Base-by-base conservation (phyloP, 2,797 vertebrate genomes). In the Melanotaenia trifasciata region DNA sequence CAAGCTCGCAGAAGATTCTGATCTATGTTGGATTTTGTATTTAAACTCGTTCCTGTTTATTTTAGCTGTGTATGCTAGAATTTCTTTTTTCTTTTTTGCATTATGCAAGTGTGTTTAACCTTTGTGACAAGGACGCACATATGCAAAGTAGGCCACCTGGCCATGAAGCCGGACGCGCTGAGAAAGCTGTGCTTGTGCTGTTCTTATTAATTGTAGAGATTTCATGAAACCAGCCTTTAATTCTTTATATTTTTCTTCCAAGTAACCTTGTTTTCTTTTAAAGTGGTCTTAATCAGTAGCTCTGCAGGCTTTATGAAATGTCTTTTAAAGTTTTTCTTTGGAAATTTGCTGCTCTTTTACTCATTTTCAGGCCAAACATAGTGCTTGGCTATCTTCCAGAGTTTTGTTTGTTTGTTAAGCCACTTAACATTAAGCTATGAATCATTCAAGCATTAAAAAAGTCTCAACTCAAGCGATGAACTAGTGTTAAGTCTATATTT, bases 141-240 rank as follows among this genome's bases (percentile, higher is more conserved):
- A 84, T 90, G 87, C 83, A 84, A 84, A 89, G 75, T 65, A 67
- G 83, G 69, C 88, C 93, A 92, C 89, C 87, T 92, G 92, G 86
- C 38, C 72, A 2, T n/a, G 72, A 22, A 80, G 75, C 78, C 83
- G 71, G 67, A 62, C 16, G 0, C 58, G 30, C 11, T 24, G 51
- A 50, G 28, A 18, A 47, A 61, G 33, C 58, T 47, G 20, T 4
- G 43, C 43, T 20, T 1, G 12, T 40, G 3, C 38, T 40, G 38
- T 20, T 20, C 40, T 43, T 18, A 18, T 40, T 40, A 2, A 43
- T 43, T 18, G 40, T 18, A 43, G 40, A 43, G 40, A 16, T 43
- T 43, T 5, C 16, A 4, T 43, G 40, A 18, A 45, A 6, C 16
- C 16, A 20, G 8, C 16, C 18, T 16, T 45, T 16, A 7, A 20